Conservation (phyloP, 1,140 invertebrate genomes). For the Hycleus cichorii region DNA sequence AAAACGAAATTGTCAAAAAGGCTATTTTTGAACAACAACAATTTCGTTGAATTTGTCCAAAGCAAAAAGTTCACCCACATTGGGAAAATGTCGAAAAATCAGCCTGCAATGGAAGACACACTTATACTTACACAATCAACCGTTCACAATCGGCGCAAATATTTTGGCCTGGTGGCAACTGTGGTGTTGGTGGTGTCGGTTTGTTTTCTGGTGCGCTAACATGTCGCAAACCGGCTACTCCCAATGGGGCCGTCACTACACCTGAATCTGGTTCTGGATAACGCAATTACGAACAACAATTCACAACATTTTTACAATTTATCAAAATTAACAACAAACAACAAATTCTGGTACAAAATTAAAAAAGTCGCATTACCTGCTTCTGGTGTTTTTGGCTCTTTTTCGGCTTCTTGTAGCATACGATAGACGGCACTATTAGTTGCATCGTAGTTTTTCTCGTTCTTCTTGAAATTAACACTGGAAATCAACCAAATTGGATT, state of each 20-base stretch:
- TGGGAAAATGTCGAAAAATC: neutral
- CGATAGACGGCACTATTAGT: slow-evolving; percentile 86
- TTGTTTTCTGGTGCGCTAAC: slow-evolving; percentile 59
- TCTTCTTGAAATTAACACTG: slow-evolving; percentile 94
- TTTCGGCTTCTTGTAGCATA: slow-evolving; percentile 84
- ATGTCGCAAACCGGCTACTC: slow-evolving; percentile 51
- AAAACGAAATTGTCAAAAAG: slow-evolving; percentile 8
- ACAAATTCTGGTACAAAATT: neutral
- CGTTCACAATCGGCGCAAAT: slow-evolving; percentile 89
- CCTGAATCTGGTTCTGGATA: slow-evolving; percentile 38
- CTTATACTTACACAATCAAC: slow-evolving; percentile 82
- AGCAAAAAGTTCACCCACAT: neutral
- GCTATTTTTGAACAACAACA: too few species aligned
- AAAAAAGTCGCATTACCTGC: slow-evolving; percentile 46
- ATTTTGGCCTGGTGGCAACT: slow-evolving; percentile 76
- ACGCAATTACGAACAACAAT: neutral
- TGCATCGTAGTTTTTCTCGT: slow-evolving; percentile 80
- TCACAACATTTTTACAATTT: slow-evolving; percentile 3
- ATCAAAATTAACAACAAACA: slow-evolving; percentile 2
- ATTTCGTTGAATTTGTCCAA: too few species aligned
- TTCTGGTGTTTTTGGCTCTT: slow-evolving; percentile 65
- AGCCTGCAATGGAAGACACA: neutral
- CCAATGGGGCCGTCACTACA: slow-evolving; percentile 41
- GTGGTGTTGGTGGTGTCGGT: slow-evolving; percentile 49
- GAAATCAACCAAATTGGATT: slow-evolving; percentile 24